Percentiles rank a stretch among this genome's conserved stretches.
Evolutionary conservation across 2,113 vertebrate species (phyloP).

Genomic region (Bathybates hornii): DNA sequence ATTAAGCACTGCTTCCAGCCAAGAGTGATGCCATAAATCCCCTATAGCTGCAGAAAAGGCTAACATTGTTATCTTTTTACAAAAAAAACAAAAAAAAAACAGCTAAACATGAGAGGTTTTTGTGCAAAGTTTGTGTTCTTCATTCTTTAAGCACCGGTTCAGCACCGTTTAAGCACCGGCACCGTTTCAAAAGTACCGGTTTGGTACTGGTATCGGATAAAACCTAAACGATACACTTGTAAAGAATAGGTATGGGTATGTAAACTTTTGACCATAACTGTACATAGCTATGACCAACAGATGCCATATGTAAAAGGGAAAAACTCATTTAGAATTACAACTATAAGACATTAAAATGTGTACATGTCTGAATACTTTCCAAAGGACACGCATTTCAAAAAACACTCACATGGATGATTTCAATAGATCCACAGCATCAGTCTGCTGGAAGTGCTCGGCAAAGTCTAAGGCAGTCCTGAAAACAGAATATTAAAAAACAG

Average conservation of each 20-base stretch:
- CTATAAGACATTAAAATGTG: not conserved
- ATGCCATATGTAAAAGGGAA: not conserved
- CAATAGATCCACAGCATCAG: slow-evolving; percentile 83
- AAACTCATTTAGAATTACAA: not conserved
- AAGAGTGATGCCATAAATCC: no score
- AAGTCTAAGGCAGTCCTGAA: slow-evolving; percentile 91
- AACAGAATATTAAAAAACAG: not conserved
- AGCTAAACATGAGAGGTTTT: no score
- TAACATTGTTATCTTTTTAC: no score
- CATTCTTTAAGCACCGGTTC: no score
- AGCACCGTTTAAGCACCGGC: no score
- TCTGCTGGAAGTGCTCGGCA: slow-evolving; percentile 84
- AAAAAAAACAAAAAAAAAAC: no score
- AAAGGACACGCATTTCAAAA: not conserved
- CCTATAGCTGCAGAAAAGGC: no score
- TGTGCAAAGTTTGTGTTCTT: no score
- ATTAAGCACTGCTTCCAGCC: no score
- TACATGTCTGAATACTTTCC: not conserved
- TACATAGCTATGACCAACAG: not conserved
- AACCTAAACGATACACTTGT: not conserved
- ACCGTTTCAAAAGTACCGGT: no score
- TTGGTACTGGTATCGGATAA: no score
- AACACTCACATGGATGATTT: slow-evolving; percentile 82
- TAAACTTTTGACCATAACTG: not conserved
- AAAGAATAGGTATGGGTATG: no score